Conservation (phyloP, 1,140 invertebrate genomes). For the Probaryconus sp. region DNA sequence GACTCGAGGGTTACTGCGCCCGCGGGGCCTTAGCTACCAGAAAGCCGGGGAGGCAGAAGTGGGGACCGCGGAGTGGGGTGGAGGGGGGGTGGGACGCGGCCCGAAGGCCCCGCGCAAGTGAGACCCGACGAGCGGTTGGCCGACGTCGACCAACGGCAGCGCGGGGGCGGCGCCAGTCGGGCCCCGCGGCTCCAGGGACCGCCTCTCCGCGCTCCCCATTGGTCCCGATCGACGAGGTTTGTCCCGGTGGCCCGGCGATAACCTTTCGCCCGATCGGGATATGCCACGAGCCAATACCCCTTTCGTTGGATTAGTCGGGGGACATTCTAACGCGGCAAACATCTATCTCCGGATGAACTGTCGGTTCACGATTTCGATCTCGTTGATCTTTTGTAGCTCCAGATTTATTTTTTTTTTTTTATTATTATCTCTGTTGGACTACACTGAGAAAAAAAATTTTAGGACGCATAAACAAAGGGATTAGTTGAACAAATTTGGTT, state of each 20-base stretch:
- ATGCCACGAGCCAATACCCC: constrained; percentile 30
- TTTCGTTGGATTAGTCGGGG: constrained; percentile 21
- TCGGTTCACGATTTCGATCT: constrained; percentile 35
- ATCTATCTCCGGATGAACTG: constrained; percentile 38
- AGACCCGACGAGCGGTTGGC: constrained; percentile 62
- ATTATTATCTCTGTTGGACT: too few relatives aligned
- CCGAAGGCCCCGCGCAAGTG: constrained; percentile 43
- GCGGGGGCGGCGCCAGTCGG: constrained; percentile 13
- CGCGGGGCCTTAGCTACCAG: constrained; percentile 78
- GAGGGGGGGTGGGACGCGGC: constrained; percentile 65
- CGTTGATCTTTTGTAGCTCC: neutral
- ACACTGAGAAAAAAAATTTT: too few relatives aligned
- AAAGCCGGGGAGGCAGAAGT: constrained; percentile 60
- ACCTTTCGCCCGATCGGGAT: constrained; percentile 41
- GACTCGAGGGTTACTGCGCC: constrained; percentile 79
- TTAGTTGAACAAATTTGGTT: too few relatives aligned
- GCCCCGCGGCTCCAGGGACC: constrained; percentile 25
- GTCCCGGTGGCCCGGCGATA: constrained; percentile 37
- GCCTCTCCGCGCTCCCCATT: constrained; percentile 62
- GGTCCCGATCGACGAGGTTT: constrained; percentile 30
- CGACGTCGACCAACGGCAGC: constrained; percentile 59
- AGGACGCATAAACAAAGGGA: too few relatives aligned
- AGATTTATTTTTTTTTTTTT: too few relatives aligned
- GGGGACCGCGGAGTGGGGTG: constrained; percentile 32
- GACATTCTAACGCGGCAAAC: constrained; percentile 24